phyloP scores from a whole-genome alignment of 2,888 invertebrate genomes.

The Sarcophaga variegata region DNA sequence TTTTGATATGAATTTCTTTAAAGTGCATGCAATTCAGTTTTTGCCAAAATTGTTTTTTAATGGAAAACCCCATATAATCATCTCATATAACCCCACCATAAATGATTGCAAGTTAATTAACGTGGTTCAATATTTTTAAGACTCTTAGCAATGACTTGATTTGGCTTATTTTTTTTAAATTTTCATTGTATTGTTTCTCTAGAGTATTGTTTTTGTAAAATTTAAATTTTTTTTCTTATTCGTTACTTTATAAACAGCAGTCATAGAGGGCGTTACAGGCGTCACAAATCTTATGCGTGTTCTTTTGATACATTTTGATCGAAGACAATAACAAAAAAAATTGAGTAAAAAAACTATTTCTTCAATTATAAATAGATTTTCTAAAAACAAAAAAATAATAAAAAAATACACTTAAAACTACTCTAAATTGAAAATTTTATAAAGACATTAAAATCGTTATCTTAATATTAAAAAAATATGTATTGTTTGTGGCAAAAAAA shows the following conservation, averaged over 20 bases:
- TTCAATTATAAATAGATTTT: slow-evolving; percentile 58
- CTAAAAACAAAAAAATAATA: not conserved
- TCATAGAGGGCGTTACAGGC: slow-evolving; percentile 70
- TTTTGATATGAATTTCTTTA: not conserved
- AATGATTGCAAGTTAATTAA: slow-evolving; percentile 68
- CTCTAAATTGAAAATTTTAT: slow-evolving; percentile 38
- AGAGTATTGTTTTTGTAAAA: slow-evolving; percentile 66
- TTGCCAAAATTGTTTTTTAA: too few relatives aligned
- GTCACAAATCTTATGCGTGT: slow-evolving; percentile 69
- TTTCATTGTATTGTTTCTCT: slow-evolving; percentile 37
- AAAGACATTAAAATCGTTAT: slow-evolving; percentile 45
- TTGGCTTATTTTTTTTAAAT: slow-evolving; percentile 59
- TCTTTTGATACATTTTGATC: slow-evolving; percentile 42
- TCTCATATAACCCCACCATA: slow-evolving; percentile 47
- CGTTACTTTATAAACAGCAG: slow-evolving; percentile 63
- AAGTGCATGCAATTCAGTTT: not conserved
- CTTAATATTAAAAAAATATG: slow-evolving; percentile 11
- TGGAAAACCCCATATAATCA: slow-evolving; percentile 26
- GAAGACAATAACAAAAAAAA: not conserved
- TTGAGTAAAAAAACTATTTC: slow-evolving; percentile 22
- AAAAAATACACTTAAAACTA: not conserved
- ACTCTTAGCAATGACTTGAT: slow-evolving; percentile 65
- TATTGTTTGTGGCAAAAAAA: not conserved
- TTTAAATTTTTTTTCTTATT: slow-evolving; percentile 47
- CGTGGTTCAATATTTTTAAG: slow-evolving; percentile 59